Conservation (phyloP, 2,888 invertebrate genomes). For the Tachina fera region DNA sequence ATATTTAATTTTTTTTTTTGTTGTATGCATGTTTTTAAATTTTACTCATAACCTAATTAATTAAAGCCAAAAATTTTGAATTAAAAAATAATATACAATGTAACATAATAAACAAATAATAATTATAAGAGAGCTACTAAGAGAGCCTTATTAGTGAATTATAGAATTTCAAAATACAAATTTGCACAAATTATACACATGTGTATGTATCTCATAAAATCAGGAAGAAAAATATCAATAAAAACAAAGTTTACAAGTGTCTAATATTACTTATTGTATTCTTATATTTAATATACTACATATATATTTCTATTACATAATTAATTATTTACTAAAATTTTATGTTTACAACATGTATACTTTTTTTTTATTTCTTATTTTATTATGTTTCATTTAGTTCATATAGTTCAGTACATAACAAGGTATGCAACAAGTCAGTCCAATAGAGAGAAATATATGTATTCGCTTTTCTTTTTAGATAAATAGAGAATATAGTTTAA, state of each 20-base stretch:
- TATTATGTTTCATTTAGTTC: slow-evolving; percentile 24
- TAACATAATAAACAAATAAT: slow-evolving; percentile 37
- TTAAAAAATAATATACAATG: slow-evolving; percentile 13
- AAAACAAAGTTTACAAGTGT: slow-evolving; percentile 44
- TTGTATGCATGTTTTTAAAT: slow-evolving; percentile 53
- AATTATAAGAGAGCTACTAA: slow-evolving; percentile 61
- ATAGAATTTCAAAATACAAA: slow-evolving; percentile 22
- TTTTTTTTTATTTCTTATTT: slow-evolving; percentile 25
- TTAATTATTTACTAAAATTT: slow-evolving; percentile 42
- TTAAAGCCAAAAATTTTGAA: slow-evolving; percentile 58
- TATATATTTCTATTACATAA: slow-evolving; percentile 23
- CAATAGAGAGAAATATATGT: slow-evolving; percentile 64
- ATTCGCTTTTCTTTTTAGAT: slow-evolving; percentile 17
- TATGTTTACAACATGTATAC: slow-evolving; percentile 62
- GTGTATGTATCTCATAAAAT: slow-evolving; percentile 12
- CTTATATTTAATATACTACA: slow-evolving; percentile 18
- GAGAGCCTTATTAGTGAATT: slow-evolving; percentile 51
- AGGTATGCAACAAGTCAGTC: slow-evolving; percentile 70
- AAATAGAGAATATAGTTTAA: slow-evolving; percentile 29
- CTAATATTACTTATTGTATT: slow-evolving; percentile 12
- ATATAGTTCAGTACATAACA: slow-evolving; percentile 64
- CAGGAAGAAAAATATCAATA: slow-evolving; percentile 43
- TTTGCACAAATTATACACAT: not conserved
- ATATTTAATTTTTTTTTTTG: slow-evolving; percentile 6
- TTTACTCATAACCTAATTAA: slow-evolving; percentile 55